Conservation (phyloP, 2,113 vertebrate genomes). For the Globicephala melas region DNA sequence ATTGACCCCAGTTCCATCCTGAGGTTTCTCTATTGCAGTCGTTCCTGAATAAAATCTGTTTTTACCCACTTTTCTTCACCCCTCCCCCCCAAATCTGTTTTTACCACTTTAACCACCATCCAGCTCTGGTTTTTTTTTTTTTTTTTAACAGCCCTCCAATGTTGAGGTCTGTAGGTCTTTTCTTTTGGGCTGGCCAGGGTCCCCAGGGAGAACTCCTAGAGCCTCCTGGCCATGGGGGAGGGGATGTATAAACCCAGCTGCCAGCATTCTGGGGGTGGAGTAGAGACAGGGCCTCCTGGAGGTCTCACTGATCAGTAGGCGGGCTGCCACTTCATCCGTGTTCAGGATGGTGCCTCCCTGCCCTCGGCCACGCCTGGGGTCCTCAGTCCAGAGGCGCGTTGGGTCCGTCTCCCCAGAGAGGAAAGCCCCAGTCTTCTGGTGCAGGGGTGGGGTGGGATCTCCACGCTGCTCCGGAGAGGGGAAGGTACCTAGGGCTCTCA, state of each 20-base stretch:
- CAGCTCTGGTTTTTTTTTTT: not conserved
- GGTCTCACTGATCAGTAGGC: not conserved
- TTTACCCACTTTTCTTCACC: not conserved
- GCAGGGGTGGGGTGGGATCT: not conserved
- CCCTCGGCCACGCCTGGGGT: not conserved
- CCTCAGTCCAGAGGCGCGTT: not conserved
- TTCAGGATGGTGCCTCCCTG: rapidly evolving
- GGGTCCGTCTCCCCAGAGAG: not conserved
- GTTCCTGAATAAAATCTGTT: not conserved
- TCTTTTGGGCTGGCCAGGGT: not conserved
- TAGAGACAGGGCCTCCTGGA: not conserved
- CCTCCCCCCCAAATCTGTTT: not conserved
- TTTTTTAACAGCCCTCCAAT: not conserved
- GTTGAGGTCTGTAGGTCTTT: not conserved
- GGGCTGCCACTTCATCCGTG: too few relatives aligned
- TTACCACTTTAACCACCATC: not conserved
- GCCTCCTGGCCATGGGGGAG: rapidly evolving
- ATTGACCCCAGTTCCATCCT: too few relatives aligned
- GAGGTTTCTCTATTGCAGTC: not conserved
- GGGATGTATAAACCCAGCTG: too few relatives aligned
- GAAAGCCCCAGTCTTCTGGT: not conserved
- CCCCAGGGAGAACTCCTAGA: not conserved
- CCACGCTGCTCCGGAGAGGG: rapidly evolving
- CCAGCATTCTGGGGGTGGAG: not conserved
- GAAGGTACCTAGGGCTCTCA: not conserved